Percentiles rank a stretch among this genome's conserved stretches.
These are phyloP conservation scores for Macrochelys suwanniensis DNA, from an alignment of 2,797 vertebrate genomes.

Conservation along the genomic window DNA sequence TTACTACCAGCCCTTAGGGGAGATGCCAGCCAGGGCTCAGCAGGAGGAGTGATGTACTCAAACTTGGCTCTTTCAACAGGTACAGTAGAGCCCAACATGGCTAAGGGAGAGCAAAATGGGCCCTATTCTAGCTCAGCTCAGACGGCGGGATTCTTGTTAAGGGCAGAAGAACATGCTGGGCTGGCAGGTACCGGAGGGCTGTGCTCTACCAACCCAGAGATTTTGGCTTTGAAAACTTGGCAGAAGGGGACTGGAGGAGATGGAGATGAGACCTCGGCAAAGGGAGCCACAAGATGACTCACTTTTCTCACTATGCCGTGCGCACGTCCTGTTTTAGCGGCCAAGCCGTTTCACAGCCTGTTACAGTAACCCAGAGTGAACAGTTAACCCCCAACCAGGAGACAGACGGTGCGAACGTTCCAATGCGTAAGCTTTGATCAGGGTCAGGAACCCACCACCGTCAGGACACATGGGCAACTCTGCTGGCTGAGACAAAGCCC, in stretches of 20 bases:
- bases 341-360: neutral
- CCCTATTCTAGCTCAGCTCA: neutral
- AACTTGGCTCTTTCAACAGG: neutral
- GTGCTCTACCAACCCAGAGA: neutral
- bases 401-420: neutral
- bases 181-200: neutral
- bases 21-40: neutral
- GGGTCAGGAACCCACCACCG: no score
- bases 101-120: neutral
- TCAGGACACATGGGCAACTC: no score
- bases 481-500: no score
- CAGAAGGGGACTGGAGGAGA: slow-evolving; percentile 21
- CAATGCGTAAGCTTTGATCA: no score
- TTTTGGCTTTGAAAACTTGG: neutral
- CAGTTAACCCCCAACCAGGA: neutral
- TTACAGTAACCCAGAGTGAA: slow-evolving; percentile 27
- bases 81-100: neutral
- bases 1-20: neutral
- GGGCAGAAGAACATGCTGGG: neutral
- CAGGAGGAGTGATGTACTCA: neutral
- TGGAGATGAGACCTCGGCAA: neutral
- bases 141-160: neutral
- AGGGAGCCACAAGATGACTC: slow-evolving; percentile 30
- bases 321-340: neutral
- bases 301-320: slow-evolving; percentile 49